Base-by-base conservation (phyloP, 2,888 invertebrate species). In the Actias luna region DNA sequence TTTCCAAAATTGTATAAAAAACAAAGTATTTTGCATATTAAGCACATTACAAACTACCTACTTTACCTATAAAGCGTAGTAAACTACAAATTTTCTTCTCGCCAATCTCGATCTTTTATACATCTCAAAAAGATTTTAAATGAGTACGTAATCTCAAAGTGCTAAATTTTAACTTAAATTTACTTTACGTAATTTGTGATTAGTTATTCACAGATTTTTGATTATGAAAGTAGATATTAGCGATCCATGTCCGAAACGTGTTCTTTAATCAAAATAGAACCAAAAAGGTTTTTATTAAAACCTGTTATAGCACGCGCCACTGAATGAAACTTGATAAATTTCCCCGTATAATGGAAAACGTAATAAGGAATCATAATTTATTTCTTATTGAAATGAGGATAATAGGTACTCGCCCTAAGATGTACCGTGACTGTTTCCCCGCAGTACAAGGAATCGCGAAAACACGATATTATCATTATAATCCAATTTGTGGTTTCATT, bases 291-390 rank as follows among this genome's bases (percentile, higher is more conserved):
- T 84, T 86, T 81, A 85, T 89, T 87, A 88, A 85, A 85, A 84
- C 82, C 76, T 76, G 70, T 77, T 78, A 80, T 79, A 82, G 79
- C 82, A 82, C 82, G 81, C 79, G 71, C 79, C 82, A 79, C 79
- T 80, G 85, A 88, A 89, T 84, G 84, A 83, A 85, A 87, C 85
- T 87, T 86, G 85, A 87, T 85, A 87, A 86, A 89, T 88, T 86
- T 85, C 82, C 83, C 75, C 80, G 78, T 82, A 83, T 88, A 89
- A 89, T 89, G 87, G 89, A 85, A 88, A 92, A 88, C 83, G 87
- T 91, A 92, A 90, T 91, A 92, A 90, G 88, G 89, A 91, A 89
- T 89, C 87, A 87, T 88, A 92, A 90, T 92, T 92, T 91, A 92
- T 91, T 89, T 92, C 92, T 89, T 89, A 91, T 92, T 90, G 92